Conservation (phyloP, 2,797 vertebrate genomes). For the Cirrhinus molitorella region DNA sequence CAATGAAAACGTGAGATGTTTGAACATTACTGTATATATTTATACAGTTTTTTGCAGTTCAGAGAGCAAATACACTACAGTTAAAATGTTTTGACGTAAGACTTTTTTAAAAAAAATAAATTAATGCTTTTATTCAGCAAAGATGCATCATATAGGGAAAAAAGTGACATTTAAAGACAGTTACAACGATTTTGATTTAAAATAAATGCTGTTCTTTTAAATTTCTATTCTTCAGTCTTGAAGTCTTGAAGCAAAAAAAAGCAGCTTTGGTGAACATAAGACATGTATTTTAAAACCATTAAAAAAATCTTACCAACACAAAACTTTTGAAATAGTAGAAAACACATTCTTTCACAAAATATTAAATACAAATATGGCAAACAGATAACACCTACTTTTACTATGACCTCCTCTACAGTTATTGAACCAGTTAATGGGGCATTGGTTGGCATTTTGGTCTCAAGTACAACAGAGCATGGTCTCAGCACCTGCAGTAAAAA, state of each 20-base stretch:
- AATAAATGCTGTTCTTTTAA: not conserved
- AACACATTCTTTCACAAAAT: not conserved
- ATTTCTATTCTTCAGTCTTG: not conserved
- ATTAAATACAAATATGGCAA: not conserved
- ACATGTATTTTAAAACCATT: not conserved
- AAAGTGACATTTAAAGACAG: not conserved
- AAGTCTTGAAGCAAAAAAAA: not conserved
- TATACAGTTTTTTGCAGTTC: not conserved
- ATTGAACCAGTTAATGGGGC: slow-evolving; percentile 82
- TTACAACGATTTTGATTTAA: not conserved
- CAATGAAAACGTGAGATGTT: not conserved
- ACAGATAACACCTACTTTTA: slow-evolving; percentile 83
- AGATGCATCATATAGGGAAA: not conserved
- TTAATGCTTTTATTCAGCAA: not conserved
- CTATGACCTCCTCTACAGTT: slow-evolving; percentile 85
- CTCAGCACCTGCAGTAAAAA: slow-evolving; percentile 82
- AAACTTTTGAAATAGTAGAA: not conserved
- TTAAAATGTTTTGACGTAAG: not conserved
- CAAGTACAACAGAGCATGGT: slow-evolving; percentile 89
- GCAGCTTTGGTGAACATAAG: not conserved
- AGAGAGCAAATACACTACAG: not conserved
- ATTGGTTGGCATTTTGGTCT: slow-evolving; percentile 78
- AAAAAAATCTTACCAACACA: not conserved
- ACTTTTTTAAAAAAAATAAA: not conserved
- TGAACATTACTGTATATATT: not conserved